phyloP scores from a whole-genome alignment of 2,888 invertebrate genomes.

The Toxonevra muliebris region DNA sequence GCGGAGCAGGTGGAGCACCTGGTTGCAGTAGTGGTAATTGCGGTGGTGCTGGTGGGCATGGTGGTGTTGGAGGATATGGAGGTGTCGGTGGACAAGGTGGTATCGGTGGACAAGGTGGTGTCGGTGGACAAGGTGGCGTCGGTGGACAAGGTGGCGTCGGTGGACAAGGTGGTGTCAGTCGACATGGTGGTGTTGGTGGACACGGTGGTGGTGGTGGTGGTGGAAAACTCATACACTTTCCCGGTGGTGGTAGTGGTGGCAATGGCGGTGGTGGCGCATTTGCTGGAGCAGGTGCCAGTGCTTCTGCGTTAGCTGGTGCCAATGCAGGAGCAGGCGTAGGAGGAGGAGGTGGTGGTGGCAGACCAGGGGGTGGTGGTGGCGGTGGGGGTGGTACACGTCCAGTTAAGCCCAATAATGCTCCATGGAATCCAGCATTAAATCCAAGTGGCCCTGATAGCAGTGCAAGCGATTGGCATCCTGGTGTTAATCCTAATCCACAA shows the following conservation, averaged over 20 bases:
- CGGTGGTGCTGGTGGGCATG: constrained; percentile 24
- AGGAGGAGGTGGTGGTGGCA: constrained; percentile 63
- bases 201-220: constrained; percentile 23
- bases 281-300: not conserved
- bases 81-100: constrained; percentile 14
- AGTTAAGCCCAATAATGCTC: not conserved
- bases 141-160: constrained; percentile 35
- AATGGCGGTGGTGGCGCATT: constrained; percentile 14
- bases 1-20: constrained; percentile 21
- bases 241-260: constrained; percentile 14
- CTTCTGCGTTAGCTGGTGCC: constrained; percentile 26
- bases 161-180: constrained; percentile 35
- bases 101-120: constrained; percentile 12
- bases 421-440: constrained; percentile 15
- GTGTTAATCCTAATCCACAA: constrained; percentile 14
- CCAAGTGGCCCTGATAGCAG: constrained; percentile 13
- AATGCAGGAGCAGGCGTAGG: constrained; percentile 66
- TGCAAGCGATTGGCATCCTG: constrained; percentile 14
- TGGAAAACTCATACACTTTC: constrained; percentile 29
- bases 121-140: constrained; percentile 34
- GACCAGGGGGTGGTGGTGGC: constrained; percentile 21
- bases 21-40: constrained; percentile 24
- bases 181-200: constrained; percentile 34
- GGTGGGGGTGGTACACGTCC: constrained; percentile 13
- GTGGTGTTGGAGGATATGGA: constrained; percentile 21